Base-by-base conservation (phyloP, 2,113 vertebrate species). In the Eretmochelys imbricata region DNA sequence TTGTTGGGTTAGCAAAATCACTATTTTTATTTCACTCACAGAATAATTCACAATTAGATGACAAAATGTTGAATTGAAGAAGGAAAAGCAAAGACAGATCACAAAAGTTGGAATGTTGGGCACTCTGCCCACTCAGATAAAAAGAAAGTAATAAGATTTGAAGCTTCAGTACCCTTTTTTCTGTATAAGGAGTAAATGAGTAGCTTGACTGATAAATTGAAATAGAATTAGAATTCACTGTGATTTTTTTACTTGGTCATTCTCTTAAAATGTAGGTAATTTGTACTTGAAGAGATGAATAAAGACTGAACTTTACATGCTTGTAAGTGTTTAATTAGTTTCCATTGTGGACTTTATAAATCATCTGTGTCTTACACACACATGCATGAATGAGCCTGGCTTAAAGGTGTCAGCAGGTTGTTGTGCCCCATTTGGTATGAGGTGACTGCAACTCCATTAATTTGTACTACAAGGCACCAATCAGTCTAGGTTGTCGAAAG, bases 41-140 rank as follows among this genome's bases (percentile, higher is more conserved):
- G 80, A 80, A 42, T 79, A 93, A 55, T 91, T 10, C 27, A 49
- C 55, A 46, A 1, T 31, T 90, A 57, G 42, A 88, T 87, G 59
- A 46, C 38, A 85, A 16, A 87, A 31, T 29, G 54, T 84, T 59
- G 65, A 93, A 91, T 80, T 27, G 5, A 90, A 85, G 89, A 93
- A 90, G 42, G 42, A 95, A 94, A 89, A 51, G 75, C 3, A 29
- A 29, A 94, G 53, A 42, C 12, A 27, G 8, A 82, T 14, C 81
- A 55, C 53, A 55, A 82, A 57, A 94, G 31, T 81, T 79, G 50
- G 46, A 90, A 59, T 90, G 85, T 82, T 85, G 80, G 86, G 93
- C 90, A 84, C 81, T 96, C 95, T 96, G 54, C 78, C 80, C 82
- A 85, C 51, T 88, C 46, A 80, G 54, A 89, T 14, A 85, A 93